Percentiles rank a stretch among this genome's conserved stretches.
These are phyloP conservation scores for Colius striatus DNA, from an alignment of 2,113 vertebrate species.

Conservation along the genomic window DNA sequence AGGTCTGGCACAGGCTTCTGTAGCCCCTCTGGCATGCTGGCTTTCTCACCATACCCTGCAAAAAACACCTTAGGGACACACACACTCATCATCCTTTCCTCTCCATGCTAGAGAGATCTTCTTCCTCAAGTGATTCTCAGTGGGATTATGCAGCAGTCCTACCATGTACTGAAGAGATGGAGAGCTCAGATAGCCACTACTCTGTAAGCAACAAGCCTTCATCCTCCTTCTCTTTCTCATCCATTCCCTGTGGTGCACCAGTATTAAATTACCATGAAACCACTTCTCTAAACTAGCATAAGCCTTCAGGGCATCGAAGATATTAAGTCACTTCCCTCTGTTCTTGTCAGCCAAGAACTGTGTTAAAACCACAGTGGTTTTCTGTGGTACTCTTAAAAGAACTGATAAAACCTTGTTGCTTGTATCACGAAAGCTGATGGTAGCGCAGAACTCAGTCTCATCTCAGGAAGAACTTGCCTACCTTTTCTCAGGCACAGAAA, in stretches of 20 bases:
- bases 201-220: background rate
- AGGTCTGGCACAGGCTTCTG: background rate
- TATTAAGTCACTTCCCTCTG: background rate
- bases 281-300: background rate
- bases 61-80: background rate
- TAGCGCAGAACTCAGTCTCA: background rate
- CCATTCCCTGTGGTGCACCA: background rate
- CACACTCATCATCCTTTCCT: background rate
- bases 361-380: conserved; percentile 6
- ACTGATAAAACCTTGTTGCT: background rate
- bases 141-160: background rate
- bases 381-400: background rate
- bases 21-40: background rate
- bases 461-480: background rate
- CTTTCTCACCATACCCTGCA: background rate
- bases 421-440: background rate
- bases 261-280: background rate
- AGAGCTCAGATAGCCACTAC: background rate
- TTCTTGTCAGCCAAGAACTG: background rate
- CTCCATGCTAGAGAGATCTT: background rate
- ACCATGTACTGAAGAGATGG: background rate
- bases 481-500: background rate
- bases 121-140: background rate
- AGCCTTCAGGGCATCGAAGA: background rate
- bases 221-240: background rate